Percentiles rank a stretch among this genome's conserved stretches.
These are phyloP conservation scores for Meleagris gallopavo DNA, from an alignment of 2,113 vertebrate genomes.

Conservation along the genomic window DNA sequence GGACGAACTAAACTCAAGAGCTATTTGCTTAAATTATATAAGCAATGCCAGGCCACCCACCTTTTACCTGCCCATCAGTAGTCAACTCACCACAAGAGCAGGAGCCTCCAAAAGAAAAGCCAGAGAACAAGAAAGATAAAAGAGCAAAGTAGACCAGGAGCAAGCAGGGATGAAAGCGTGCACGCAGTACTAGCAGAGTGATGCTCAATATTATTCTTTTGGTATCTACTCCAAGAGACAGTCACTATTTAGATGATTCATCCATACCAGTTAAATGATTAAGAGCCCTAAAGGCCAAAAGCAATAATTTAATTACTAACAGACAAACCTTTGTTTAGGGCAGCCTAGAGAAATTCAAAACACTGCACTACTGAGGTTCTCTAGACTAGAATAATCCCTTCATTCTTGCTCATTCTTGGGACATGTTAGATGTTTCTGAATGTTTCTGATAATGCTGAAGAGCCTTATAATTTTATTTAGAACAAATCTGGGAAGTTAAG, in stretches of 20 bases:
- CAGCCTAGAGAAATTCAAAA: background rate
- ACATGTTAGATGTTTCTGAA: background rate
- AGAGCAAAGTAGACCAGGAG: background rate
- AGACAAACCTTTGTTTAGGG: background rate
- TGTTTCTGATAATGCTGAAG: background rate
- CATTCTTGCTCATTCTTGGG: background rate
- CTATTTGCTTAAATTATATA: background rate
- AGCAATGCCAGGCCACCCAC: fast-evolving
- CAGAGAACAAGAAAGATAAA: background rate
- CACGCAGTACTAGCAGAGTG: background rate
- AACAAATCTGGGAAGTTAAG: background rate
- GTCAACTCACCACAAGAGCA: background rate
- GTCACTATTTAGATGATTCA: background rate
- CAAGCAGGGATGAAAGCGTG: background rate
- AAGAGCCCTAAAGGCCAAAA: background rate
- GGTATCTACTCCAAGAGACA: background rate
- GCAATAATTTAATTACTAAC: slow-evolving; percentile 27
- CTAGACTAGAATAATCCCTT: background rate
- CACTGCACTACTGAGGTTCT: background rate
- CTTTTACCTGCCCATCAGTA: background rate
- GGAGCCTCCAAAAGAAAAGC: background rate
- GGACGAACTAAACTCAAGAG: background rate
- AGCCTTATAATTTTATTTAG: background rate
- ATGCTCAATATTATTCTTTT: background rate
- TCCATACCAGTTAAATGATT: background rate